These are phyloP conservation scores for Phanerotoma sp. DNA, from an alignment of 2,888 invertebrate genomes.

Conservation along the genomic window DNA sequence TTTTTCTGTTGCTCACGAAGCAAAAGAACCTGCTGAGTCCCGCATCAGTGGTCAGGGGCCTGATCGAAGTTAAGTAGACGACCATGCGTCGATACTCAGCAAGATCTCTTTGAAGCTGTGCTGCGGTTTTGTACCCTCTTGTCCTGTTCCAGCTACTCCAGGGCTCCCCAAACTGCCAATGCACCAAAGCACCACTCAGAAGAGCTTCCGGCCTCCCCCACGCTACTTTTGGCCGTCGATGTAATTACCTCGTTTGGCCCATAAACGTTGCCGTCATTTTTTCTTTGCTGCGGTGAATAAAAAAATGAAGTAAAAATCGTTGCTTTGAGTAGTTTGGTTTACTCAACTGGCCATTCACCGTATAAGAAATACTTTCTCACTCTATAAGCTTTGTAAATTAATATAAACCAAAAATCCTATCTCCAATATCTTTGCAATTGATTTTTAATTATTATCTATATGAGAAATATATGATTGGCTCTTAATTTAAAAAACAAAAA, in stretches of 20 bases:
- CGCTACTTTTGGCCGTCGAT: slow-evolving; percentile 23
- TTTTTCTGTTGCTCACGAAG: not conserved
- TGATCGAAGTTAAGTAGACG: slow-evolving; percentile 57
- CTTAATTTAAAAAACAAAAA: too few species aligned
- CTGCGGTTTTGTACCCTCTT: slow-evolving; percentile 50
- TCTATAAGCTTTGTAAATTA: too few species aligned
- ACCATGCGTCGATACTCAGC: slow-evolving; percentile 34
- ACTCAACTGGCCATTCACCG: not conserved
- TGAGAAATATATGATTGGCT: too few species aligned
- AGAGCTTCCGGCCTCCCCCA: too few species aligned
- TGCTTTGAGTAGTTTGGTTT: not conserved
- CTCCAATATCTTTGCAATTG: too few species aligned
- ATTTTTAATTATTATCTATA: too few species aligned
- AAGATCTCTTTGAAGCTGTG: slow-evolving; percentile 47
- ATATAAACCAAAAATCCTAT: too few species aligned
- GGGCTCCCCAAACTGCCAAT: not conserved
- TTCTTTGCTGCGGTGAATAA: slow-evolving; percentile 21
- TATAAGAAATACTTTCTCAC: too few species aligned
- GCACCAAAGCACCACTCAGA: not conserved
- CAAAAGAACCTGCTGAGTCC: slow-evolving; percentile 42
- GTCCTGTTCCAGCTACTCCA: slow-evolving; percentile 21
- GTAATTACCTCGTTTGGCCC: slow-evolving; percentile 35
- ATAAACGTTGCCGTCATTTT: slow-evolving; percentile 24
- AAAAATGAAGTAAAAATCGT: not conserved
- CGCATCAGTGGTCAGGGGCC: slow-evolving; percentile 52